Conservation (phyloP, 2,113 vertebrate genomes). For the Colinus virginianus region DNA sequence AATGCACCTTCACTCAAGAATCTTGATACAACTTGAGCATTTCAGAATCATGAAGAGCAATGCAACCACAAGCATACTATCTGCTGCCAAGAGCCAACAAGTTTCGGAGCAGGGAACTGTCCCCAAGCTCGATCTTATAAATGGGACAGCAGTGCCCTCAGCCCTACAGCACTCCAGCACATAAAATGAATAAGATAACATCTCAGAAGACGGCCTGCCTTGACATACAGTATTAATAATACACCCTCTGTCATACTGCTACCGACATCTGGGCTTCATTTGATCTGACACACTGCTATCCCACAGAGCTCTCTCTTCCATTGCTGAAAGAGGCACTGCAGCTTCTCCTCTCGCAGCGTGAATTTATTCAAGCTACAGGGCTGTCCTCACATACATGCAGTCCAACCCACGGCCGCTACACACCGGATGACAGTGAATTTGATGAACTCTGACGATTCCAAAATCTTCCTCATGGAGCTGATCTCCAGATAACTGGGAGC, state of each 20-base stretch:
- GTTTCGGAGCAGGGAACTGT: not conserved
- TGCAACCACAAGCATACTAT: not conserved
- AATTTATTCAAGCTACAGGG: not conserved
- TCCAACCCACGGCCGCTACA: not conserved
- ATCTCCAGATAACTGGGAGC: constrained; percentile 86
- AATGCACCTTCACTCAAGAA: not conserved
- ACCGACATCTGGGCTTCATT: not conserved
- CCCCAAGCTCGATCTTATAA: not conserved
- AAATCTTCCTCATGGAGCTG: constrained; percentile 82
- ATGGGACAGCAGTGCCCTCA: not conserved
- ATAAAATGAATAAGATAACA: not conserved
- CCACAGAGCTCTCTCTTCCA: not conserved
- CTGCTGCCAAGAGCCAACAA: not conserved
- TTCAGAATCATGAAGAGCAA: not conserved
- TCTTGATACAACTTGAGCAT: not conserved
- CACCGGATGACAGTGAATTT: constrained; percentile 83
- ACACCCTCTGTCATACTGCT: not conserved
- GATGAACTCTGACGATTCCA: constrained; percentile 81
- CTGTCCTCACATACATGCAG: not conserved
- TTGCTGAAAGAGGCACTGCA: not conserved
- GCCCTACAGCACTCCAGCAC: not conserved
- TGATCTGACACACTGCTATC: not conserved
- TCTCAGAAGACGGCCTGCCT: not conserved
- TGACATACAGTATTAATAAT: not conserved
- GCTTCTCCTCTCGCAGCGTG: not conserved